A percentile compares a stretch with the other conserved stretches of the same genome.
These are phyloP conservation scores for Hypocryptadius cinnamomeus DNA, from an alignment of 2,113 vertebrate genomes.

Conservation along the genomic window DNA sequence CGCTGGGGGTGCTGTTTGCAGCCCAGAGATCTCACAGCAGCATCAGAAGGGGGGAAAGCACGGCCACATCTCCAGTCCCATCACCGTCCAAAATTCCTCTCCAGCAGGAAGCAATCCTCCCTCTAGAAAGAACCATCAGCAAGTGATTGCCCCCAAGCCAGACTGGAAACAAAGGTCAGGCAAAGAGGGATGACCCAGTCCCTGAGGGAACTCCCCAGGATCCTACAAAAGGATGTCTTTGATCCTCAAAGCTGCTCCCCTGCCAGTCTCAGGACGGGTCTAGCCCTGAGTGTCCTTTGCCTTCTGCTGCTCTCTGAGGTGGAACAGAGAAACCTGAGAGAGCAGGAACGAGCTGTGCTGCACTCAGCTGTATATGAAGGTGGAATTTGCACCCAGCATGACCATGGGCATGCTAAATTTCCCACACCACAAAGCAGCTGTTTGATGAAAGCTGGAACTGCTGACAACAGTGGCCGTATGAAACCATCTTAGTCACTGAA, in stretches of 20 bases:
- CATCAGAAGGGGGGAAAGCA: background rate
- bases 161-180: background rate
- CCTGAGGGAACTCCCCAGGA: background rate
- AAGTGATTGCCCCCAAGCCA: background rate
- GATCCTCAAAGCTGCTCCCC: background rate
- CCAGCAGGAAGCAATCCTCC: background rate
- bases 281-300: background rate
- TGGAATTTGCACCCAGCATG: background rate
- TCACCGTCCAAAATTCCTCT: background rate
- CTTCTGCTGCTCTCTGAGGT: background rate
- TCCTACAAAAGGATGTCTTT: background rate
- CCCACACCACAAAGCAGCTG: background rate
- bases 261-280: background rate
- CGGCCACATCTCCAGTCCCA: background rate
- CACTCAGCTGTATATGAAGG: background rate
- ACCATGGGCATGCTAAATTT: background rate
- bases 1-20: background rate
- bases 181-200: background rate
- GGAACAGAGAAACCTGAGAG: background rate
- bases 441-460: background rate
- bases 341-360: background rate
- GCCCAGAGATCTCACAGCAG: background rate
- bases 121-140: background rate
- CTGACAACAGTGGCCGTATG: constrained; percentile 17
- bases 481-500: background rate